These are phyloP conservation scores for Neomorphus geoffroyi DNA, from an alignment of 2,797 vertebrate genomes.

Conservation along the genomic window DNA sequence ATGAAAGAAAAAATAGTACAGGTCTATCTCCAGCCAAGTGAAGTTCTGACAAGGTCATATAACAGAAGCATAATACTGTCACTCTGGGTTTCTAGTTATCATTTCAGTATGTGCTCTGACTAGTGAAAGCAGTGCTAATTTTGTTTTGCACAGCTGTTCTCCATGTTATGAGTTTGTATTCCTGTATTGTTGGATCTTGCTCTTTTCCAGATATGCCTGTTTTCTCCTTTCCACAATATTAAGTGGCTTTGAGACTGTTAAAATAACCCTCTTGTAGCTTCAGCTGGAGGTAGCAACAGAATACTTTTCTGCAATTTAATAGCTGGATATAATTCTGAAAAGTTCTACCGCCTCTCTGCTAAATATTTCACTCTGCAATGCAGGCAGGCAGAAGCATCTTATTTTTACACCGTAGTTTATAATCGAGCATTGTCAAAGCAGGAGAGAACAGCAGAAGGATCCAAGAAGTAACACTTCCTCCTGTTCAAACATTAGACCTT, in stretches of 20 bases:
- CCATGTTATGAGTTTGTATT: neutral
- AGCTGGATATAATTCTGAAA: neutral
- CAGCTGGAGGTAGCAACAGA: neutral
- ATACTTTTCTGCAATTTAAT: neutral
- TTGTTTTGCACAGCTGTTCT: constrained; percentile 34
- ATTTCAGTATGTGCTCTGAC: constrained; percentile 34
- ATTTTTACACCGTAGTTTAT: neutral
- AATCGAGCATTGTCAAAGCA: constrained; percentile 12
- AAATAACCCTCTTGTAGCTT: constrained; percentile 3
- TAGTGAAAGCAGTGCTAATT: constrained; percentile 35
- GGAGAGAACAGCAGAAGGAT: neutral
- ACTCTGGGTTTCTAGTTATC: constrained; percentile 15
- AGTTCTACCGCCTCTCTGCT: neutral
- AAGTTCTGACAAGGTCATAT: constrained; percentile 45
- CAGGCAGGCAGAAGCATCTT: neutral
- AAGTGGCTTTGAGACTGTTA: constrained; percentile 25
- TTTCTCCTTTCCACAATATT: neutral
- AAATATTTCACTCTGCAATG: neutral
- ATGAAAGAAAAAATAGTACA: constrained; percentile 26
- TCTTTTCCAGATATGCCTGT: neutral
- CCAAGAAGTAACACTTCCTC: neutral
- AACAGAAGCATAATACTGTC: constrained; percentile 40
- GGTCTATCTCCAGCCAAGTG: neutral
- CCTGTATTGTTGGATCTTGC: neutral
- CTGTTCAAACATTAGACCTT: neutral